Evolutionary conservation across 2,797 vertebrate species (phyloP).

Genomic region (Muscicapa comitata): DNA sequence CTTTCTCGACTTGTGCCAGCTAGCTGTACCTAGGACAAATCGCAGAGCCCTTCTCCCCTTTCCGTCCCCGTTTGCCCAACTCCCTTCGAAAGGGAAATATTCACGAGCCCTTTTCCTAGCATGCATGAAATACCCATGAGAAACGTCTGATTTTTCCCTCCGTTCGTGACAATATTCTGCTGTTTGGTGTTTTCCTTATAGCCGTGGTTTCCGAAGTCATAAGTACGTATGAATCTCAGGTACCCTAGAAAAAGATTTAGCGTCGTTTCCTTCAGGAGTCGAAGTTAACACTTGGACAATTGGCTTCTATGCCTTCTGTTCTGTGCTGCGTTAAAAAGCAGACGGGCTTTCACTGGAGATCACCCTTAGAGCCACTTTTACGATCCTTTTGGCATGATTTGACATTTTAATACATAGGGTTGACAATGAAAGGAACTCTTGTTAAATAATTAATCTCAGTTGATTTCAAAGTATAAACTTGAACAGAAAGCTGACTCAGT

Average conservation of each 20-base stretch:
- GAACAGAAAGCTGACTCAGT: neutral
- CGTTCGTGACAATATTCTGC: neutral
- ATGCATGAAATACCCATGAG: rapidly evolving
- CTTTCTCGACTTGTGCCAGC: neutral
- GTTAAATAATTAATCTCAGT: constrained; percentile 5
- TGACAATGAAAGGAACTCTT: neutral
- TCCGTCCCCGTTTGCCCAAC: neutral
- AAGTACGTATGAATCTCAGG: neutral
- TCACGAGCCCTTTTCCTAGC: neutral
- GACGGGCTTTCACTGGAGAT: neutral
- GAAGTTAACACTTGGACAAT: neutral
- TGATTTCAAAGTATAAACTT: neutral
- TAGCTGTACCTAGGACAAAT: neutral
- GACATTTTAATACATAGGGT: neutral
- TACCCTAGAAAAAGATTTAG: neutral
- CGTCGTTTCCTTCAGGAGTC: neutral
- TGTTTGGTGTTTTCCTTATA: neutral
- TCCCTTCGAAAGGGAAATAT: neutral
- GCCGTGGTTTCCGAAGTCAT: neutral
- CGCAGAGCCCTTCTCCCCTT: neutral
- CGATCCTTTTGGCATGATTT: neutral
- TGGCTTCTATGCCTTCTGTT: neutral
- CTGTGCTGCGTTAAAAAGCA: neutral
- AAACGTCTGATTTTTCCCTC: neutral
- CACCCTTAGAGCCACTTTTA: neutral